Conservation (phyloP, 2,113 vertebrate genomes). For the Antennarius striatus region DNA sequence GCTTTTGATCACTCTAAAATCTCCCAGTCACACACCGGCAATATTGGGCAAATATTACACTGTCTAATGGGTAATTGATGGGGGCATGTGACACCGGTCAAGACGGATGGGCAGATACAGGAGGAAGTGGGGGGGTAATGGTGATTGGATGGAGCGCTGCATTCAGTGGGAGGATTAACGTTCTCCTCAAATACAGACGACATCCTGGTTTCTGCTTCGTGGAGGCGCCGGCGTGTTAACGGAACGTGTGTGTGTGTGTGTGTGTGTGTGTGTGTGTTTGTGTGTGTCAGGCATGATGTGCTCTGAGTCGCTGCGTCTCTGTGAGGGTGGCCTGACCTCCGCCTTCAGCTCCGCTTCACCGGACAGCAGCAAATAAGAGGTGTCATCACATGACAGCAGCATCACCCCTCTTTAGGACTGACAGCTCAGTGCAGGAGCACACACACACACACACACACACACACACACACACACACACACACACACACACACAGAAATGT, state of each 20-base stretch:
- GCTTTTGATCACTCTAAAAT: constrained; percentile 80
- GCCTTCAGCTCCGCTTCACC: constrained; percentile 74
- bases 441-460: constrained; percentile 20
- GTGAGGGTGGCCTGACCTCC: constrained; percentile 74
- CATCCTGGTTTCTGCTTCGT: not conserved
- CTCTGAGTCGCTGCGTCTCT: constrained; percentile 60
- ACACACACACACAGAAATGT: constrained; percentile 12
- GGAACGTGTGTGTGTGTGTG: not conserved
- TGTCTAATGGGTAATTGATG: constrained; percentile 81
- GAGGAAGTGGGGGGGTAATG: constrained; percentile 4
- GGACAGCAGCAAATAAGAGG: constrained; percentile 77
- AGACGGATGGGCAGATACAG: constrained; percentile 61
- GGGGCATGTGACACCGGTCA: constrained; percentile 71
- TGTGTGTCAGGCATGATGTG: constrained; percentile 59
- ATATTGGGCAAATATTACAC: constrained; percentile 80
- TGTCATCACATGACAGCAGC: constrained; percentile 71
- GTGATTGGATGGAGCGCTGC: constrained; percentile 18
- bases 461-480: constrained; percentile 3
- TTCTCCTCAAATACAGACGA: constrained; percentile 1
- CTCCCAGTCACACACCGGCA: constrained; percentile 72
- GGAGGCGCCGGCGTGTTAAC: too few species aligned
- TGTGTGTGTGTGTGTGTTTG: not conserved
- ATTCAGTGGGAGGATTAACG: constrained; percentile 1
- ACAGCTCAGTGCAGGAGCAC: constrained; percentile 30
- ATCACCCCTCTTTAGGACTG: constrained; percentile 65